Conservation (phyloP, 2,888 invertebrate genomes). For the Stenodera caucasica region DNA sequence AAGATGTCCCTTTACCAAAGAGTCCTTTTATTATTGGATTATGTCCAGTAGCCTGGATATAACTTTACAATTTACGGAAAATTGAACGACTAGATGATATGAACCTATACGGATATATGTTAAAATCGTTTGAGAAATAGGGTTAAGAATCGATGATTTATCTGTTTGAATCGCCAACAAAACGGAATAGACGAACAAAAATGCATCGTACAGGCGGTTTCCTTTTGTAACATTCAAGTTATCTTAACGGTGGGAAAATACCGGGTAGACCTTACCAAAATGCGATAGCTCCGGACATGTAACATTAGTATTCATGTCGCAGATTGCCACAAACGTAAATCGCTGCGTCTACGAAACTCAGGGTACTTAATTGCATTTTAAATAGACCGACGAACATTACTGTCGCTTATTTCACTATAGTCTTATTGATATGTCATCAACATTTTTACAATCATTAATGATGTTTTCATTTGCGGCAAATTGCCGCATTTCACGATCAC, state of each 20-base stretch:
- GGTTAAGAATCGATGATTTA: conserved; percentile 22
- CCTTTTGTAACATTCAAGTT: conserved; percentile 31
- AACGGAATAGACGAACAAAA: conserved; percentile 21
- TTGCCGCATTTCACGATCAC: too few species aligned
- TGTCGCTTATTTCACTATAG: conserved; percentile 11
- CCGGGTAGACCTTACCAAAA: conserved; percentile 18
- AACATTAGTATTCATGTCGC: conserved; percentile 37
- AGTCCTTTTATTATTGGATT: conserved; percentile 28
- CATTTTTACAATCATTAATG: background rate
- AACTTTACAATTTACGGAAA: conserved; percentile 26
- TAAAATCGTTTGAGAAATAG: too few species aligned
- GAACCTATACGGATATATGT: too few species aligned
- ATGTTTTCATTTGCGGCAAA: background rate
- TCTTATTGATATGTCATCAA: conserved; percentile 5
- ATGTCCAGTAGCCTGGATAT: conserved; percentile 25
- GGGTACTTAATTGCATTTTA: conserved; percentile 38
- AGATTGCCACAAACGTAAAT: conserved; percentile 38
- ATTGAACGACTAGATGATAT: conserved; percentile 21
- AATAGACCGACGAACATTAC: conserved; percentile 28
- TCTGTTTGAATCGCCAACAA: conserved; percentile 7
- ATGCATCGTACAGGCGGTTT: conserved; percentile 26
- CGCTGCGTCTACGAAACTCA: conserved; percentile 33
- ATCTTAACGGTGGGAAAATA: conserved; percentile 19
- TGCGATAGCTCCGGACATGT: conserved; percentile 27
- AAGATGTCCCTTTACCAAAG: too few species aligned